A percentile compares a stretch with the other conserved stretches of the same genome.
phyloP scores from a whole-genome alignment of 1,140 invertebrate genomes.

The Portunus trituberculatus region DNA sequence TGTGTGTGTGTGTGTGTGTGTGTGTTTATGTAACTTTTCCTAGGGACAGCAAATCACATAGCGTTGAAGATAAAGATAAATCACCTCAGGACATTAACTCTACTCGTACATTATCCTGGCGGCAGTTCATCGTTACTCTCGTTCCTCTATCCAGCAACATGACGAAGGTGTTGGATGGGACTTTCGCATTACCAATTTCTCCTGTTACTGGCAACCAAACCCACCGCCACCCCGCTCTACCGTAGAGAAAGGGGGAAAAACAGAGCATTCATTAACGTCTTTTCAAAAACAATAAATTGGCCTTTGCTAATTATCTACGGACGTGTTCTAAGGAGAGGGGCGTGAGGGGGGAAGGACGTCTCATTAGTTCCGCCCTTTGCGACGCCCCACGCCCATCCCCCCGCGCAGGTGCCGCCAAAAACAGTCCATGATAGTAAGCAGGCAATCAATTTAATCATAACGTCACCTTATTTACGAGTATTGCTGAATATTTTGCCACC shows the following conservation, averaged over 20 bases:
- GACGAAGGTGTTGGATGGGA: neutral
- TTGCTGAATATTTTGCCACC: too few species aligned
- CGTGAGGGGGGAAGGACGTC: neutral
- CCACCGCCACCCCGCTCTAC: neutral
- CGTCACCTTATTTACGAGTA: too few species aligned
- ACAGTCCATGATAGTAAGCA: neutral
- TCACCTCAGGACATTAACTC: too few species aligned
- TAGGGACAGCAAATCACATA: too few species aligned
- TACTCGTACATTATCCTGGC: too few species aligned
- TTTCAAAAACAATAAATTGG: slow-evolving; percentile 70
- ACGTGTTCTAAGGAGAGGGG: neutral
- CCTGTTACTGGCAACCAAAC: neutral
- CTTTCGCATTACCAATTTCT: neutral
- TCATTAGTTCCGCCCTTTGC: neutral
- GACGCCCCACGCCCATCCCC: too few species aligned
- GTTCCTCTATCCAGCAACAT: neutral
- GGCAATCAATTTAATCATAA: too few species aligned
- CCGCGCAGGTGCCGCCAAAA: neutral
- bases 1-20: too few species aligned
- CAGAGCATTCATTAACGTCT: slow-evolving; percentile 64
- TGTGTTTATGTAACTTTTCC: too few species aligned
- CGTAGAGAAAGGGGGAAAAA: slow-evolving; percentile 44
- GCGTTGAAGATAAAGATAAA: too few species aligned
- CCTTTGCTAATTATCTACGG: slow-evolving; percentile 59
- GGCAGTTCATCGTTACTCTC: neutral